Percentiles rank a stretch among this genome's conserved stretches.
Evolutionary conservation across 30 jellyfish, hydroid and myxozoan genomes (phyloP).

Genomic region (Morbakka virulenta): DNA sequence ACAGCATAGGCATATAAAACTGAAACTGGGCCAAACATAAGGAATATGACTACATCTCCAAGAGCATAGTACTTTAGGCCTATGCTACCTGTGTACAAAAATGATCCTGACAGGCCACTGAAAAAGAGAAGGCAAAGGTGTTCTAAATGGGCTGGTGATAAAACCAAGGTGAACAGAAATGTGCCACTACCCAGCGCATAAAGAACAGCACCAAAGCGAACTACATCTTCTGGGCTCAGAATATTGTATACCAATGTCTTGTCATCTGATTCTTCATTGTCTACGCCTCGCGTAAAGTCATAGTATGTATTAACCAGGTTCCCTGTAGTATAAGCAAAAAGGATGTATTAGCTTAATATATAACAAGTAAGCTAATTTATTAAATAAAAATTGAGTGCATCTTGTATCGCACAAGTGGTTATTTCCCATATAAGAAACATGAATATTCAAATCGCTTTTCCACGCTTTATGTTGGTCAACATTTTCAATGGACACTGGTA

Average conservation of each 20-base stretch:
- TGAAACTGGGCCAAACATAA: constrained; percentile 82
- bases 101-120: constrained; percentile 80
- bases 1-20: constrained; percentile 72
- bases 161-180: constrained; percentile 42
- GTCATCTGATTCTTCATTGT: constrained; percentile 72
- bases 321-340: constrained; percentile 44
- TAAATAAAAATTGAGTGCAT: no score
- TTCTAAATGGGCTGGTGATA: constrained; percentile 50
- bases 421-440: no score
- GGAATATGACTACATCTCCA: constrained; percentile 80
- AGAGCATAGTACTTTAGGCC: constrained; percentile 83
- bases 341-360: no score
- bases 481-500: no score
- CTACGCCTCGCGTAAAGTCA: constrained; percentile 73
- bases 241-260: constrained; percentile 64
- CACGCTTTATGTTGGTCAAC: no score
- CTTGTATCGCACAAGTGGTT: no score
- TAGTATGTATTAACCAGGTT: constrained; percentile 79
- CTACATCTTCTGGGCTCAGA: constrained; percentile 63
- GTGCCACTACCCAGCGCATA: constrained; percentile 56
- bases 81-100: constrained; percentile 87
- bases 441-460: no score
- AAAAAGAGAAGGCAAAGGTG: constrained; percentile 55
- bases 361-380: no score
- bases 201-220: constrained; percentile 42